These are phyloP conservation scores for Episyrphus balteatus DNA, from an alignment of 1,140 invertebrate genomes.

Conservation along the genomic window DNA sequence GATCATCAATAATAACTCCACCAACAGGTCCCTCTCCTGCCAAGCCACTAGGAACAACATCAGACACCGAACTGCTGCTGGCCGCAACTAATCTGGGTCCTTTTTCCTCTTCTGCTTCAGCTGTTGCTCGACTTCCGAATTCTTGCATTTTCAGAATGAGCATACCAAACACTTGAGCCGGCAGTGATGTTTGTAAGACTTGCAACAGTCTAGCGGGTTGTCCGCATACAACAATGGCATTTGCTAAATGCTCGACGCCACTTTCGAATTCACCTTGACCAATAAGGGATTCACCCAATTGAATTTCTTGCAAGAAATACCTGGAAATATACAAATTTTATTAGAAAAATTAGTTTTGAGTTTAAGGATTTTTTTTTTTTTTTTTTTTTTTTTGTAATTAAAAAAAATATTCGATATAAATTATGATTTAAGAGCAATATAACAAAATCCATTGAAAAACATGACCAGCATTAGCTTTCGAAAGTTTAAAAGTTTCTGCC, in stretches of 20 bases:
- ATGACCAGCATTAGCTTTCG: no score
- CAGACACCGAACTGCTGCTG: constrained; percentile 11
- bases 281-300: constrained; percentile 83
- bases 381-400: no score
- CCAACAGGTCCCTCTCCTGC: constrained; percentile 15
- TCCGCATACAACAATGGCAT: constrained; percentile 91
- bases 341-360: no score
- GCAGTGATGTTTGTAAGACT: constrained; percentile 84
- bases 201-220: constrained; percentile 86
- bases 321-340: constrained; percentile 13
- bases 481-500: no score
- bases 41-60: constrained; percentile 15
- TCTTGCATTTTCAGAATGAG: constrained; percentile 72
- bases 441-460: no score
- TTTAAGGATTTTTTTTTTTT: no score
- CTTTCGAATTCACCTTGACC: constrained; percentile 73
- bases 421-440: no score
- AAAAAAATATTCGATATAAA: no score
- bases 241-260: constrained; percentile 87
- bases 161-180: constrained; percentile 80
- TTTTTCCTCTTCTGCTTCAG: constrained; percentile 18
- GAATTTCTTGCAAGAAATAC: constrained; percentile 49
- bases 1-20: constrained; percentile 22
- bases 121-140: constrained; percentile 24
- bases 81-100: constrained; percentile 10